Evolutionary conservation across 1,140 invertebrate species (phyloP), one percentile per base, ranked within the genome.

Genomic region (Drosophila ohnishii): DNA sequence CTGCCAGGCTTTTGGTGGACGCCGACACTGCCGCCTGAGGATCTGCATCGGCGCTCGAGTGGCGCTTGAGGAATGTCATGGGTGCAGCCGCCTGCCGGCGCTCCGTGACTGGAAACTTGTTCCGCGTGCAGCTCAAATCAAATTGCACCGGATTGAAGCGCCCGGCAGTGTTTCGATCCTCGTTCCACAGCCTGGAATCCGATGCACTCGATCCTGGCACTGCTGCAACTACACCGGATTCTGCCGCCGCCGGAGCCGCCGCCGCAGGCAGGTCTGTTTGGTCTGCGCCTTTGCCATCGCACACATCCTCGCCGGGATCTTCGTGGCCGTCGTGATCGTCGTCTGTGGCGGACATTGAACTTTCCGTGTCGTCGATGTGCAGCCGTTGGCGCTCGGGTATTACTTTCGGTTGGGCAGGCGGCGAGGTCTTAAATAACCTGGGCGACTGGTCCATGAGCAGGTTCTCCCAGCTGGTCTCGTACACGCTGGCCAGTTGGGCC

Each of bases 61-160:
- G 78, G 10, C 61, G 59, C 28, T 22, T 40, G 0, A 50, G 55
- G 14, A 72, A 45, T 14, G 42, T 28, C 8, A 42, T 25, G 25
- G 34, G 34, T 55, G 35, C 35, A 37, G 25, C 22, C 14, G 50
- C 57, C 44, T 65, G 80, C 44, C 64, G 83, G 50, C 91, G 89
- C 75, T 92, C 80, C 28, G 76, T 92, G 13, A 92, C 91, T n/a
- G 91, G 91, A 77, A 92, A 92, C 70, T 92, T 92, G 58, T 92
- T 92, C 28, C 87, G 90, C 16, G 91, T 91, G 71, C 91, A 92
- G 58, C 91, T 92, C 25, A 92, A 71, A 51, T 92, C 91, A 30
- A 92, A 61, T 42, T 91, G 89, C 16, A 91, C 45, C 14, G 90
- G 91, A 63, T 90, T 87, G 53, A 91, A 92, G 16, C 91, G 85